These are phyloP conservation scores for Tapera naevia DNA, from an alignment of 2,797 vertebrate genomes.

Conservation along the genomic window DNA sequence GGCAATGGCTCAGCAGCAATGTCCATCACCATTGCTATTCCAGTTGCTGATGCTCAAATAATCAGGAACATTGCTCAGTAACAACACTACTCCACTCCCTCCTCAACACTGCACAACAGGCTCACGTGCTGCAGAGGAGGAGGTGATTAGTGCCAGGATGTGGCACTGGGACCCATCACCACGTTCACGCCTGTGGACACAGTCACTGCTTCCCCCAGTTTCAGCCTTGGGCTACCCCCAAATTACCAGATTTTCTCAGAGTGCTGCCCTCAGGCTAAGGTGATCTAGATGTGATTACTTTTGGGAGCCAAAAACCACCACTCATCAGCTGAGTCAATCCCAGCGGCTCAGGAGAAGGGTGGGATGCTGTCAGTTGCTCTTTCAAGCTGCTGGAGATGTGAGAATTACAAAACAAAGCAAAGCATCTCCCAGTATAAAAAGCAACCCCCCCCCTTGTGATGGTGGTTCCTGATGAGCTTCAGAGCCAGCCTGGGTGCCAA, in stretches of 20 bases:
- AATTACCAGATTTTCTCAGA: neutral
- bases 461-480: neutral
- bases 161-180: neutral
- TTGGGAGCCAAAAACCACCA: neutral
- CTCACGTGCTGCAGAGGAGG: neutral
- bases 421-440: neutral
- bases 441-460: neutral
- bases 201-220: neutral
- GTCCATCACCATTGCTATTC: neutral
- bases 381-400: neutral
- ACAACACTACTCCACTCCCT: neutral
- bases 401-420: neutral
- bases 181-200: fast-evolving
- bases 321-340: neutral
- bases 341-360: neutral
- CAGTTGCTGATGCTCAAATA: neutral
- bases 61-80: neutral
- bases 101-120: neutral
- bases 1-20: fast-evolving
- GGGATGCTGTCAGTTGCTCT: neutral
- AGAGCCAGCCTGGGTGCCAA: neutral
- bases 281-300: neutral
- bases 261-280: neutral
- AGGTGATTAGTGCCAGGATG: fast-evolving
- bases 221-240: neutral